phyloP scores from a whole-genome alignment of 2,797 vertebrate genomes.

The Vireo griseus region DNA sequence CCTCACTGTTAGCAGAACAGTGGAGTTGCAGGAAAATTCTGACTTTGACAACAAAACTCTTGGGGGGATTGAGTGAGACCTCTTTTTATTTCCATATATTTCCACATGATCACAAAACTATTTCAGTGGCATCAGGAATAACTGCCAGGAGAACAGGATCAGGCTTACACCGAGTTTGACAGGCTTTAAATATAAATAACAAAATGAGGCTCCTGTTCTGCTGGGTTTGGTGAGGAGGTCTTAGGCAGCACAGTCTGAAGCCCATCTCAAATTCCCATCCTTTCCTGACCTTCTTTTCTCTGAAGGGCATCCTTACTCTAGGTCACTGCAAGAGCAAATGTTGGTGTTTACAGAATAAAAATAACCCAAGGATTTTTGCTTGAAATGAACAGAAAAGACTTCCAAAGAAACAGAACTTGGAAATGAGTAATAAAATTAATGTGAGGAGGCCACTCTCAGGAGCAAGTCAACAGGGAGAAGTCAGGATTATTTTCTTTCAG shows the following conservation, averaged over 20 bases:
- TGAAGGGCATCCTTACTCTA: neutral
- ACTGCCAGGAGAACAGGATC: neutral
- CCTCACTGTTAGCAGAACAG: neutral
- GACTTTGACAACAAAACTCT: neutral
- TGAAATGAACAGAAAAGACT: neutral
- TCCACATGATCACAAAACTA: neutral
- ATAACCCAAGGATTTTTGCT: neutral
- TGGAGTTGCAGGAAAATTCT: neutral
- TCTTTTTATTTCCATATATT: neutral
- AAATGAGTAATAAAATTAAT: neutral
- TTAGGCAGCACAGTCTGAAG: neutral
- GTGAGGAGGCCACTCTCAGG: neutral
- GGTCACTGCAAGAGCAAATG: neutral
- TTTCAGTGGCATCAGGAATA: neutral
- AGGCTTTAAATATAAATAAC: neutral
- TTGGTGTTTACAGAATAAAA: slow-evolving; percentile 1
- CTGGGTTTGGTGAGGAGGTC: neutral
- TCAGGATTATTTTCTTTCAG: neutral
- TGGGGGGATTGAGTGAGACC: neutral
- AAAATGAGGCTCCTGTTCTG: neutral
- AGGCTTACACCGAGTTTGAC: neutral
- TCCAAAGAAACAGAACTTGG: neutral
- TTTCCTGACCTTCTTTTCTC: neutral
- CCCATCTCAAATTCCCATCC: neutral
- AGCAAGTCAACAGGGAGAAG: neutral